Evolutionary conservation across 2,113 vertebrate genomes (phyloP).

Genomic region (Saccopteryx bilineata): DNA sequence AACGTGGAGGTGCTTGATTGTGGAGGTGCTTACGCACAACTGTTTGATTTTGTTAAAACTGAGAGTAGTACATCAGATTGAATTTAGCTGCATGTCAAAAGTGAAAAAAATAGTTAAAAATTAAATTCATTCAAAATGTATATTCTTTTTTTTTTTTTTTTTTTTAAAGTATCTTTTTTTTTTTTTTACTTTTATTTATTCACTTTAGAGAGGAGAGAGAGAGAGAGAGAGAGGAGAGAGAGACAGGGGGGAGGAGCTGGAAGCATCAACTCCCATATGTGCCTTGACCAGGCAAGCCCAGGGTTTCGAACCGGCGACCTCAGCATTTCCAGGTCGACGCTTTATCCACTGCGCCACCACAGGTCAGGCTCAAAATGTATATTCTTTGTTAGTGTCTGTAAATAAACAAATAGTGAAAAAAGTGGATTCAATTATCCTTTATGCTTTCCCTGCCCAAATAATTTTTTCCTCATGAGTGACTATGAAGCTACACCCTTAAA

Average conservation of each 20-base stretch:
- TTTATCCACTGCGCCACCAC: too few species aligned
- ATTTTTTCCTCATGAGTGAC: constrained; percentile 24
- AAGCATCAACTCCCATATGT: too few species aligned
- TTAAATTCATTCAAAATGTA: neutral
- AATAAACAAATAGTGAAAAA: constrained; percentile 25
- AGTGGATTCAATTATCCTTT: neutral
- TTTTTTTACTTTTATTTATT: too few species aligned
- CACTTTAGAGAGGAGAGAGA: too few species aligned
- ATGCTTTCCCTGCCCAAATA: neutral
- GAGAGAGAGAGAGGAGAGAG: too few species aligned
- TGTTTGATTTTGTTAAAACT: constrained; percentile 19
- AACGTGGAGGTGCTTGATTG: neutral
- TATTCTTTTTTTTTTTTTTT: too few species aligned
- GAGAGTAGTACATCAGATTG: neutral
- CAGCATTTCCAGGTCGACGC: too few species aligned
- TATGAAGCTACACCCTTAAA: constrained; percentile 17
- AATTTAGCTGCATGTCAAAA: constrained; percentile 20
- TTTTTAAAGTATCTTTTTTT: too few species aligned
- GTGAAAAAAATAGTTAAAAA: constrained; percentile 14
- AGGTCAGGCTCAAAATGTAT: neutral
- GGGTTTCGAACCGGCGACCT: too few species aligned
- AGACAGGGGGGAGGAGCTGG: too few species aligned
- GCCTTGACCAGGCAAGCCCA: too few species aligned
- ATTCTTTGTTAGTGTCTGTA: neutral
- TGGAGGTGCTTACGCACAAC: neutral